Evolutionary conservation across 2,888 invertebrate genomes (phyloP).

Genomic region (Brachypterus glaber): DNA sequence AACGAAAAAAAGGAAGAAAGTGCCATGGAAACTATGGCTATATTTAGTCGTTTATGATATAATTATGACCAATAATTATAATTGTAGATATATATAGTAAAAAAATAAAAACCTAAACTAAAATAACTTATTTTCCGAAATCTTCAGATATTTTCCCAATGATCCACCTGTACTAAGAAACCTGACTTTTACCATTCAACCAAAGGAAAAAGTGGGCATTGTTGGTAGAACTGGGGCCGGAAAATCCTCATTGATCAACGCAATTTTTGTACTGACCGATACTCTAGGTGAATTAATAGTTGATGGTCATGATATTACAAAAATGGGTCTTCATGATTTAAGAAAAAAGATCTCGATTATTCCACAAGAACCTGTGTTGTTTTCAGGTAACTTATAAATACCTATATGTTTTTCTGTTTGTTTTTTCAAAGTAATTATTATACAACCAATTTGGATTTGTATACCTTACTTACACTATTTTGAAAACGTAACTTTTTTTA

Average conservation of each 20-base stretch:
- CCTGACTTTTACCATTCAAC: constrained; percentile 55
- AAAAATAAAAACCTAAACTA: too few species aligned
- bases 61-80: too few species aligned
- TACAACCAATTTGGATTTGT: neutral
- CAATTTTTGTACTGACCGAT: constrained; percentile 58
- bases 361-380: constrained; percentile 56
- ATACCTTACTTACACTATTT: neutral
- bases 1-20: too few species aligned
- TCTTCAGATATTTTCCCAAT: constrained; percentile 51
- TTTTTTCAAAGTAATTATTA: constrained; percentile 3
- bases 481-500: neutral
- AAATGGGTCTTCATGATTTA: constrained; percentile 46
- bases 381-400: constrained; percentile 57
- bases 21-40: too few species aligned
- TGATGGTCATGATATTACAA: constrained; percentile 48
- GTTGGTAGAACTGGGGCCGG: constrained; percentile 80
- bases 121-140: too few species aligned
- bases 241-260: constrained; percentile 59
- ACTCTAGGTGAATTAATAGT: constrained; percentile 49
- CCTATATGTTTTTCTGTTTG: neutral
- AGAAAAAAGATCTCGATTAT: constrained; percentile 48
- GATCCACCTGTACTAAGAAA: constrained; percentile 71
- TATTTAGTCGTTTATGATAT: too few species aligned
- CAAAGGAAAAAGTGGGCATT: constrained; percentile 66
- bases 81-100: too few species aligned